A percentile compares a stretch with the other conserved stretches of the same genome.
These are phyloP conservation scores for Diadophis punctatus DNA, from an alignment of 2,113 vertebrate species.

Conservation along the genomic window DNA sequence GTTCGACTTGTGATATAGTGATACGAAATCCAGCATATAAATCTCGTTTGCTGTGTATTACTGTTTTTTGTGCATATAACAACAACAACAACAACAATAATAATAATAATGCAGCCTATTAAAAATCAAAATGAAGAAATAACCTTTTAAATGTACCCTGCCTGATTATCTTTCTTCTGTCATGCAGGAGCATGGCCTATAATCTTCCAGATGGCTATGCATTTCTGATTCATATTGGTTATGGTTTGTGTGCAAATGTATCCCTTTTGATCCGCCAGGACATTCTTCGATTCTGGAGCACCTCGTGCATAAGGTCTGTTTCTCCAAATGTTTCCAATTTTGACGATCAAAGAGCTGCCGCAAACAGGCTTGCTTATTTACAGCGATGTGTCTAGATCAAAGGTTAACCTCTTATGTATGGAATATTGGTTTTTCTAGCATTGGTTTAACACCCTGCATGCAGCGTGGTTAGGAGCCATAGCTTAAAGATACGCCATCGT, in stretches of 20 bases:
- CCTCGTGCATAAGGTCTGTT: conserved; percentile 38
- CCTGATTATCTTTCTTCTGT: background rate
- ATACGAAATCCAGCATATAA: too few species aligned
- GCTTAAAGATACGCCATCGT: background rate
- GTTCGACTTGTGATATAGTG: too few species aligned
- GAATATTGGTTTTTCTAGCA: conserved; percentile 53
- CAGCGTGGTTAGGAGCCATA: conserved; percentile 13
- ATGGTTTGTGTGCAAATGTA: background rate
- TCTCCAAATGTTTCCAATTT: conserved; percentile 67
- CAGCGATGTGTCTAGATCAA: conserved; percentile 57
- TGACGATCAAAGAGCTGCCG: conserved; percentile 58
- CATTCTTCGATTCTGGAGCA: background rate
- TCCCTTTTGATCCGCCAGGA: background rate
- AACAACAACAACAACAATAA: too few species aligned
- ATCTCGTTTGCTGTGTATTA: too few species aligned
- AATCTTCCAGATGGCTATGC: background rate
- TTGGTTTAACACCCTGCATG: conserved; percentile 20
- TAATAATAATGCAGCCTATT: background rate
- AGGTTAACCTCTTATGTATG: conserved; percentile 59
- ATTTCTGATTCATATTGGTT: background rate
- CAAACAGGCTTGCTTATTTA: conserved; percentile 48
- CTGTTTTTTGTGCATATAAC: too few species aligned
- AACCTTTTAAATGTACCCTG: conserved; percentile 13
- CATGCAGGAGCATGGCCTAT: background rate
- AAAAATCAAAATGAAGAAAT: background rate